Evolutionary conservation across 2,797 vertebrate genomes (phyloP), one percentile per base, ranked within the genome.

Genomic region (Limosa lapponica): DNA sequence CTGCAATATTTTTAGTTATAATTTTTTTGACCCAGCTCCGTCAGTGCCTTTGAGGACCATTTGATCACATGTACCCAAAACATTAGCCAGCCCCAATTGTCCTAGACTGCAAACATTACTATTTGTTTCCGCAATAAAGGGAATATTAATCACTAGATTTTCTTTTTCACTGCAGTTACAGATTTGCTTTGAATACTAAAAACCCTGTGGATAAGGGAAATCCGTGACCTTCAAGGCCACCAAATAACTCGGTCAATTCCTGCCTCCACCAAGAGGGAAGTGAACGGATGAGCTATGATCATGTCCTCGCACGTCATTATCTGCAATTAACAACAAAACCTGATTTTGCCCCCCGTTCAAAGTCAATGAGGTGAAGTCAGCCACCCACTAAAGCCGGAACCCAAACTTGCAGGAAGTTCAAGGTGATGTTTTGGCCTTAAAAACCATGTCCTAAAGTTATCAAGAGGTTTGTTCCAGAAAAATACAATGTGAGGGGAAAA

Each of bases 401-500:
- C 17, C 67, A 87, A 74, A 90, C 93, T 87, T 91, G 57, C 46
- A 87, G 81, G 67, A 95, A 94, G 90, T 93, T 95, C 73, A 71
- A 95, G 93, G 94, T 95, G 90, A 52, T 73, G 46, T 18, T 95
- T 90, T 65, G 34, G 78, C 70, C 67, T 77, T 91, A 84, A 93
- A 89, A 83, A 83, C 67, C 90, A 72, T 65, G 74, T 57, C 94
- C 52, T 14, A 78, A 94, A 96, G 86, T 87, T 93, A 87, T 95
- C 27, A 1, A 64, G 58, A 92, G 95, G 95, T 96, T 95, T 95
- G 95, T 96, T 97, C 96, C 96, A 96, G 94, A 92, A 97, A 96
- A 96, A 95, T 69, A 94, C 89, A 93, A 94, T 95, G 80, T 93
- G 82, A 91, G 54, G 92, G 95, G 84, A 73, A 94, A 94, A 96